A percentile compares a stretch with the other conserved stretches of the same genome.
These are phyloP conservation scores for Ferrisia virgata DNA, from an alignment of 2,888 invertebrate species.

Conservation along the genomic window DNA sequence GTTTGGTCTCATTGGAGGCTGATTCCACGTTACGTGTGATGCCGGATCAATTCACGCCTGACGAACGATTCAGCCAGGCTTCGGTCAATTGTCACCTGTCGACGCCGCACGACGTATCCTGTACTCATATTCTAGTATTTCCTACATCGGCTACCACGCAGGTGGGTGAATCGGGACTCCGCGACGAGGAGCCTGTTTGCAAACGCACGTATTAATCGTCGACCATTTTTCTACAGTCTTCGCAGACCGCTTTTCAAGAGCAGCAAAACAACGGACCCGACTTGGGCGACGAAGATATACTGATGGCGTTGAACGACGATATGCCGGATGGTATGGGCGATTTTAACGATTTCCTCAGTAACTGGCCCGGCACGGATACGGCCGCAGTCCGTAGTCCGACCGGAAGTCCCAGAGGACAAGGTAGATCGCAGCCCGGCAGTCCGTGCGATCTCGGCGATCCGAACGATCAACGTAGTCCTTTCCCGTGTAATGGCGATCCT, in stretches of 20 bases:
- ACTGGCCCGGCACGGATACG: slow-evolving; percentile 64
- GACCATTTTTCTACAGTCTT: slow-evolving; percentile 58
- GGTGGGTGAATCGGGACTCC: slow-evolving; percentile 55
- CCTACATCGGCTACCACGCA: slow-evolving; percentile 94
- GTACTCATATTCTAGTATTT: slow-evolving; percentile 97
- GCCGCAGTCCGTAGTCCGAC: slow-evolving; percentile 57
- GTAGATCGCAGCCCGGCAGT: slow-evolving; percentile 56
- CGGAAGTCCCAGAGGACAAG: slow-evolving; percentile 52
- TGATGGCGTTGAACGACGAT: slow-evolving; percentile 62
- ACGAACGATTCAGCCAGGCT: slow-evolving; percentile 83
- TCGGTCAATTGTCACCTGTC: slow-evolving; percentile 85
- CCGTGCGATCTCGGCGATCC: slow-evolving; percentile 55
- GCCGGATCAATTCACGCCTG: slow-evolving; percentile 94
- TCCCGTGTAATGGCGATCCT: slow-evolving; percentile 57
- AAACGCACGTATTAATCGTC: not conserved
- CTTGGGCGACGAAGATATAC: slow-evolving; percentile 65
- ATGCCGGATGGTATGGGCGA: slow-evolving; percentile 69
- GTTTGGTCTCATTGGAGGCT: slow-evolving; percentile 92
- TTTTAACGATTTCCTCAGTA: slow-evolving; percentile 73
- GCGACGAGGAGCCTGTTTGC: not conserved
- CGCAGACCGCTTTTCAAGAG: slow-evolving; percentile 69
- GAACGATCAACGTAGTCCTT: slow-evolving; percentile 57
- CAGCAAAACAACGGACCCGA: slow-evolving; percentile 66
- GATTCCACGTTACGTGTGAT: slow-evolving; percentile 82
- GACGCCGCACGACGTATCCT: slow-evolving; percentile 93